Evolutionary conservation across 2,888 invertebrate genomes (phyloP).

Genomic region (Phragmatobia fuliginosa): DNA sequence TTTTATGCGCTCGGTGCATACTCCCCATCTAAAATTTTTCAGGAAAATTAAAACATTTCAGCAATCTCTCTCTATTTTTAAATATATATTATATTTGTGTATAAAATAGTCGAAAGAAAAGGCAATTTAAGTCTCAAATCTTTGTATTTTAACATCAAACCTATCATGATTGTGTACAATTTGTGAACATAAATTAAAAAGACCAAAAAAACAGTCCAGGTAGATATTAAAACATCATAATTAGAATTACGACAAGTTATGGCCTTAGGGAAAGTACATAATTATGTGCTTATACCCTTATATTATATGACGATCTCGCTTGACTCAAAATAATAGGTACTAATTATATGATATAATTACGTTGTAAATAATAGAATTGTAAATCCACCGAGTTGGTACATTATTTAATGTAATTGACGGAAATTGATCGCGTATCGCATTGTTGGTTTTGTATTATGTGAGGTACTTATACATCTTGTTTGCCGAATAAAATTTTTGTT

Average conservation of each 20-base stretch:
- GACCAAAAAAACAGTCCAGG: not conserved
- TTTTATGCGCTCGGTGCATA: no score
- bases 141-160: not conserved
- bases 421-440: constrained; percentile 19
- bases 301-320: constrained; percentile 56
- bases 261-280: constrained; percentile 1
- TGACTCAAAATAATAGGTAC: constrained; percentile 42
- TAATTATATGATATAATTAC: constrained; percentile 16
- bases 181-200: not conserved
- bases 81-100: no score
- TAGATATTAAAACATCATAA: not conserved
- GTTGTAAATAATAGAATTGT: constrained; percentile 44
- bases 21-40: no score
- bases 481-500: constrained; percentile 40
- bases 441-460: constrained; percentile 33
- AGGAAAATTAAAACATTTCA: no score
- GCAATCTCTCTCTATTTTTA: no score
- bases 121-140: not conserved
- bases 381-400: constrained; percentile 51
- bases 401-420: constrained; percentile 28
- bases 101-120: not conserved
- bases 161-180: not conserved
- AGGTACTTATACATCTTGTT: constrained; percentile 23
- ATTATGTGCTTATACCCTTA: constrained; percentile 20
- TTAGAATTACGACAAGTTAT: no score